phyloP scores from a whole-genome alignment of 92 coral and sea anemone genomes.

The Bergia puertoricense region DNA sequence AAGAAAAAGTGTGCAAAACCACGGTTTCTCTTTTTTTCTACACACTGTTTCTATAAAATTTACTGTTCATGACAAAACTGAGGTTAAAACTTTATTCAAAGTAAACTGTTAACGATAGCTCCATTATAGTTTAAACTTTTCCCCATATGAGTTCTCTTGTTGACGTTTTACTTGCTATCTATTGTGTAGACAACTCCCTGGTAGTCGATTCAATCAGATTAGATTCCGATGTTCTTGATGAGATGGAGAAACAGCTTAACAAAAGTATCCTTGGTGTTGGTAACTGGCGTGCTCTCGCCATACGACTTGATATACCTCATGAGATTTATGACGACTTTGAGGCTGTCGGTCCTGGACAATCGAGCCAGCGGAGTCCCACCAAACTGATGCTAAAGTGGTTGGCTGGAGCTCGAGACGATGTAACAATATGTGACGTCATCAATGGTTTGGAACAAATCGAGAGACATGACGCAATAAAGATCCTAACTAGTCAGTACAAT shows the following conservation, averaged over 20 bases:
- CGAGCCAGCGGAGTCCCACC: conserved; percentile 6
- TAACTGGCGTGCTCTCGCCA: conserved; percentile 24
- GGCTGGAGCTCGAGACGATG: not conserved
- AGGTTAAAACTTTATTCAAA: no score
- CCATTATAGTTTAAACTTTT: no score
- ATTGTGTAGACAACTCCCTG: not conserved
- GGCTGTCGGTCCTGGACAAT: not conserved
- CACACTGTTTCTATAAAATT: no score
- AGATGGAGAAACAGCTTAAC: not conserved
- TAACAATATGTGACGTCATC: conserved; percentile 5
- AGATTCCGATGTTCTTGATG: conserved; percentile 12
- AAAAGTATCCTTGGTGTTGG: not conserved
- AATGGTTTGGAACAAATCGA: not conserved
- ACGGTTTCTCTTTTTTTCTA: no score
- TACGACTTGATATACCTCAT: not conserved
- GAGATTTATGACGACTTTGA: conserved; percentile 15
- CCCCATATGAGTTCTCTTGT: not conserved
- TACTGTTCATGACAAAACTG: no score
- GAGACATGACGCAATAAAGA: conserved; percentile 16
- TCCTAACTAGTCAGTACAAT: not conserved
- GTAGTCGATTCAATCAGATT: not conserved
- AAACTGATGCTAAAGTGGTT: conserved; percentile 20
- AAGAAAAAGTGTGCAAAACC: no score
- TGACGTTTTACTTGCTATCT: not conserved
- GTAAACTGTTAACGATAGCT: no score